These are phyloP conservation scores for Podabrus alpinus DNA, from an alignment of 2,888 invertebrate species.

Conservation along the genomic window DNA sequence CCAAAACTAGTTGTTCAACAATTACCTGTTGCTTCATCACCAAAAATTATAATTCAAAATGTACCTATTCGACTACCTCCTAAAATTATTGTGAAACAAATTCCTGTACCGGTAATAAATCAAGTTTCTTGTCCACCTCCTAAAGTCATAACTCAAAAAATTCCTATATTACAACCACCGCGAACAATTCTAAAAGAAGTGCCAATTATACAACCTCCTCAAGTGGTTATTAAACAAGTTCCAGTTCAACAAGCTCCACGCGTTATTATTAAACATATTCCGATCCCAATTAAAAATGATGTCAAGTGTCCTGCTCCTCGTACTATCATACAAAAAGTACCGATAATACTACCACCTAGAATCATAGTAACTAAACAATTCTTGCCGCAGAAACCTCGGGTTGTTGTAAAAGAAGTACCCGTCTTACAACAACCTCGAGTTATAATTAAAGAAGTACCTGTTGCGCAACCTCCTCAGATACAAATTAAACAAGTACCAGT, in stretches of 20 bases:
- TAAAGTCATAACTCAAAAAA: neutral
- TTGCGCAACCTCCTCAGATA: neutral
- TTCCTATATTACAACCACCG: neutral
- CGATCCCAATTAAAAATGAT: neutral
- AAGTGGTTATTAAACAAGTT: constrained; percentile 7
- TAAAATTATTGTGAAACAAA: neutral
- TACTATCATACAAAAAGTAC: neutral
- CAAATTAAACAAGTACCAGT: constrained; percentile 1
- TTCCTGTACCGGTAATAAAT: neutral
- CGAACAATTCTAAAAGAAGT: neutral
- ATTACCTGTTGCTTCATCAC: constrained; percentile 4
- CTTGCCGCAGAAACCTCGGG: neutral
- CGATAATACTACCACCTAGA: constrained; percentile 5
- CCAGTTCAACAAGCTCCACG: constrained; percentile 10
- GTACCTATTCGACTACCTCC: neutral
- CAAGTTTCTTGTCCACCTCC: neutral
- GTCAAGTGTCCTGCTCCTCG: neutral
- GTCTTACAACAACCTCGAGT: neutral
- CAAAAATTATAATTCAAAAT: neutral
- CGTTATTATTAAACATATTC: constrained; percentile 16
- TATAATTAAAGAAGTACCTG: neutral
- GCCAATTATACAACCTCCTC: neutral
- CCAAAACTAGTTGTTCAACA: constrained; percentile 11
- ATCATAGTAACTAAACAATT: constrained; percentile 4
- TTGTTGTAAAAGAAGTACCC: neutral